A percentile compares a stretch with the other conserved stretches of the same genome.
Conservation (phyloP, 2,888 invertebrate genomes). For the Noctua pronuba region DNA sequence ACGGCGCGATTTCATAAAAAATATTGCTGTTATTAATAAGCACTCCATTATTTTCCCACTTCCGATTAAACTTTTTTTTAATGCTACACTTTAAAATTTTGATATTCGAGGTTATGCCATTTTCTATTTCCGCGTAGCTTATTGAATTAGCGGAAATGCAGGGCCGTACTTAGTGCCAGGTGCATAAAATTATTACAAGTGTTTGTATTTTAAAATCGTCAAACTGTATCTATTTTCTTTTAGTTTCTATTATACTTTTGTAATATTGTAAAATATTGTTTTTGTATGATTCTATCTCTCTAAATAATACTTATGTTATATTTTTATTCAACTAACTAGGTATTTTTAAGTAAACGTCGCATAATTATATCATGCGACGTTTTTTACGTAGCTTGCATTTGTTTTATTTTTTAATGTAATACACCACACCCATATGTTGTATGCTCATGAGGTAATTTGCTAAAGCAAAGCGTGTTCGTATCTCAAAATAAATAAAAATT, state of each 20-base stretch:
- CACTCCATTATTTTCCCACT: neutral
- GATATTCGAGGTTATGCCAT: conserved; percentile 5
- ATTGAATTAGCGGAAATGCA: conserved; percentile 17
- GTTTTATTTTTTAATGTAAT: neutral
- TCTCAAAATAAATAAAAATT: neutral
- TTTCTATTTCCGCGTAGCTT: conserved; percentile 9
- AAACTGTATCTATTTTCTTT: neutral
- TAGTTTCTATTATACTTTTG: neutral
- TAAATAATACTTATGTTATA: neutral
- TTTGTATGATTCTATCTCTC: neutral
- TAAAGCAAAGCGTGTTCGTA: neutral
- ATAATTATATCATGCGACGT: too few species aligned
- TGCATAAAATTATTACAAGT: neutral
- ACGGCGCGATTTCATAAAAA: neutral
- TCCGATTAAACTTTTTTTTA: neutral
- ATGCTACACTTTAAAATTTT: neutral
- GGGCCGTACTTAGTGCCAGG: conserved; percentile 11
- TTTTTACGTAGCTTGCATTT: neutral
- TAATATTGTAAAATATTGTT: neutral
- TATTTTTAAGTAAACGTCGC: neutral
- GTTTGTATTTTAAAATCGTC: neutral
- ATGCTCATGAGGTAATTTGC: neutral
- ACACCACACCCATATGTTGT: neutral
- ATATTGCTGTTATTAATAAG: neutral
- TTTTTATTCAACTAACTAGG: neutral